Evolutionary conservation across 2,113 vertebrate genomes (phyloP).

Genomic region (Camelus dromedarius): DNA sequence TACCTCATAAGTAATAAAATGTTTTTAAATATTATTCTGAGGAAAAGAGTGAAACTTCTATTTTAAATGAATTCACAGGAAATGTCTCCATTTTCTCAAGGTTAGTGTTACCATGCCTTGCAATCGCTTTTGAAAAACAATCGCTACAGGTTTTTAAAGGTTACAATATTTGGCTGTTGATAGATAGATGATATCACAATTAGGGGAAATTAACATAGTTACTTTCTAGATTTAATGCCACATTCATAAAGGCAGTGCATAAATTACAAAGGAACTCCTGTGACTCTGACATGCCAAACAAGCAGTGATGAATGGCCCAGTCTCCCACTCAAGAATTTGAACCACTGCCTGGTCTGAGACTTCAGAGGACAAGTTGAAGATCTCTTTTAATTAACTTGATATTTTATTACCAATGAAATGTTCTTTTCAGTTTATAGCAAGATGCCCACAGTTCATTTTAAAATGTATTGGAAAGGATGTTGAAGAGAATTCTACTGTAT

Average conservation of each 20-base stretch:
- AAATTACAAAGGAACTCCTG: slow-evolving; percentile 4
- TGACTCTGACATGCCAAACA: not conserved
- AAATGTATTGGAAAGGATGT: not conserved
- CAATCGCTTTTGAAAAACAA: slow-evolving; percentile 44
- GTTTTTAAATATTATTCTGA: not conserved
- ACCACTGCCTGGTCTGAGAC: not conserved
- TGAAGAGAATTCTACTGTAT: not conserved
- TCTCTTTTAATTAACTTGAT: not conserved
- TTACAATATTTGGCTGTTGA: slow-evolving; percentile 24
- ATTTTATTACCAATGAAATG: not conserved
- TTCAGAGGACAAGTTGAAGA: not conserved
- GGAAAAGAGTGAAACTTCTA: not conserved
- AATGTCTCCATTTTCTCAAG: slow-evolving; percentile 21
- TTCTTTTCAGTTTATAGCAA: slow-evolving; percentile 3
- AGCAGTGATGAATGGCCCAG: not conserved
- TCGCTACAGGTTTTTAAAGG: slow-evolving; percentile 49
- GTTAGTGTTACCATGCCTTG: not conserved
- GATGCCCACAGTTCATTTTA: not conserved
- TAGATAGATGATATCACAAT: slow-evolving; percentile 36
- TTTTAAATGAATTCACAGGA: not conserved
- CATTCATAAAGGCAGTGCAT: slow-evolving; percentile 26
- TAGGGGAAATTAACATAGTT: slow-evolving; percentile 69
- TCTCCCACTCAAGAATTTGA: not conserved
- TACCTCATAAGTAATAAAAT: not conserved
- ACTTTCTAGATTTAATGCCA: slow-evolving; percentile 50